These are phyloP conservation scores for Noctua janthina DNA, from an alignment of 2,888 invertebrate species.

Conservation along the genomic window DNA sequence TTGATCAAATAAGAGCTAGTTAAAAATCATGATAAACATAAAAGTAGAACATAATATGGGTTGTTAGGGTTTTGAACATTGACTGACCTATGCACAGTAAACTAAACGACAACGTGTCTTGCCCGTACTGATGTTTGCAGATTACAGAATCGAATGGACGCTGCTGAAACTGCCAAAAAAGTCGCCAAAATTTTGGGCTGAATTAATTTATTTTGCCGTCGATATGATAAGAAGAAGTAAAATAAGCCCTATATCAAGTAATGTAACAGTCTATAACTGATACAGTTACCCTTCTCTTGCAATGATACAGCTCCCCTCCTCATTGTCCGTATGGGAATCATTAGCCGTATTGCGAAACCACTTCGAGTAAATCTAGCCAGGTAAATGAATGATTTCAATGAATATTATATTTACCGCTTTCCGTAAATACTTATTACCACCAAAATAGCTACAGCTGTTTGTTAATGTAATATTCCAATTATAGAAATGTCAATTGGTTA, in stretches of 20 bases:
- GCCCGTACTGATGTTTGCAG: background rate
- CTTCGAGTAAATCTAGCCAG: constrained; percentile 17
- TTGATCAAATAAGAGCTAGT: background rate
- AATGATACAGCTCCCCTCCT: constrained; percentile 44
- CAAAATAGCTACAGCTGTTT: background rate
- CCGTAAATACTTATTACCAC: background rate
- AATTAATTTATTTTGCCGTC: background rate
- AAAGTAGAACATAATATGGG: background rate
- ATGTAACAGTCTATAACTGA: background rate
- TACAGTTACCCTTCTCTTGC: constrained; percentile 28
- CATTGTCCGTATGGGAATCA: constrained; percentile 55
- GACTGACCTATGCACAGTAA: background rate
- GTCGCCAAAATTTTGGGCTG: background rate
- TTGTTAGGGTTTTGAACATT: background rate
- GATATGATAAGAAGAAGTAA: too few species aligned
- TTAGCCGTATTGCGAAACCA: constrained; percentile 47
- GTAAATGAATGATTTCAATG: constrained; percentile 16
- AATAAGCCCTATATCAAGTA: background rate
- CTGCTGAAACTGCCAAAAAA: background rate
- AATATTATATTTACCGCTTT: constrained; percentile 4
- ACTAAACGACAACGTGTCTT: background rate
- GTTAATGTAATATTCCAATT: background rate
- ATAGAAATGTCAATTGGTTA: background rate
- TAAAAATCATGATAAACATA: background rate
- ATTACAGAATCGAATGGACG: background rate